Conservation (phyloP, 2,113 vertebrate species). For the Daboia siamensis region DNA sequence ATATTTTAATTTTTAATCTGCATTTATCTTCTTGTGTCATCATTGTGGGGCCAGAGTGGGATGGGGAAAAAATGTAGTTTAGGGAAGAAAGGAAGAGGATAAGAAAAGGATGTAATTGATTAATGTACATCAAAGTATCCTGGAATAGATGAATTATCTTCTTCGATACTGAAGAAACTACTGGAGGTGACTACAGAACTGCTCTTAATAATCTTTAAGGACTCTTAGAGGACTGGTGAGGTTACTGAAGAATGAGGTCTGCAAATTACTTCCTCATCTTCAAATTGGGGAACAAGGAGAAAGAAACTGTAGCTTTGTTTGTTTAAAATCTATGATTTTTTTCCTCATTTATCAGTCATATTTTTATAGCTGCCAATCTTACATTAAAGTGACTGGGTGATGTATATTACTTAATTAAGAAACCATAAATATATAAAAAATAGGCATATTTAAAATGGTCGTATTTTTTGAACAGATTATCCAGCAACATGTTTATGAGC, state of each 20-base stretch:
- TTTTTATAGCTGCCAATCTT: not conserved
- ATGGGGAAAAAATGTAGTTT: not conserved
- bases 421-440: not conserved
- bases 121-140: not conserved
- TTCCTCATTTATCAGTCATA: not conserved
- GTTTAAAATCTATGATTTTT: not conserved
- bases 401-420: not conserved
- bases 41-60: not conserved
- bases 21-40: not conserved
- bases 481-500: not conserved
- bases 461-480: not conserved
- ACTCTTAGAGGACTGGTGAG: not conserved
- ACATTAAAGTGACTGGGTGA: not conserved
- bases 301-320: not conserved
- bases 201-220: not conserved
- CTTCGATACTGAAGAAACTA: not conserved
- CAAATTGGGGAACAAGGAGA: not conserved
- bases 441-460: not conserved
- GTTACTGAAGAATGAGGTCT: not conserved
- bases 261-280: not conserved
- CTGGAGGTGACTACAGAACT: not conserved
- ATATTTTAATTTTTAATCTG: not conserved
- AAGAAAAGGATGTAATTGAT: not conserved
- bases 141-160: not conserved
- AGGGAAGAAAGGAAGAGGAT: not conserved